phyloP scores from a whole-genome alignment of 2,888 invertebrate species.

The Phyllotreta striolata region DNA sequence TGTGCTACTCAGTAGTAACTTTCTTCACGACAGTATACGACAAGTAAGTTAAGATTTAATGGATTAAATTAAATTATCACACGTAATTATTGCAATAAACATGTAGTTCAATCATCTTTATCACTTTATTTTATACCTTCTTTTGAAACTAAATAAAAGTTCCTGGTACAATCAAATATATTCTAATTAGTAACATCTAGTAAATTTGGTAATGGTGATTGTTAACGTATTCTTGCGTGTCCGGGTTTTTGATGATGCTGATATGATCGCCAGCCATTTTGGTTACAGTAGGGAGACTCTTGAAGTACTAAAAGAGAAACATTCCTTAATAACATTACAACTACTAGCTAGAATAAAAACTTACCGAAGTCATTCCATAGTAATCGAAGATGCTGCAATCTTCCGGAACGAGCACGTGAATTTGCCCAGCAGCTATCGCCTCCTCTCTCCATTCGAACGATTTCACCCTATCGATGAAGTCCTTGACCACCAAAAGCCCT shows the following conservation, averaged over 20 bases:
- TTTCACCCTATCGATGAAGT: slow-evolving; percentile 48
- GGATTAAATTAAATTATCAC: too few species aligned
- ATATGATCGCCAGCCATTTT: slow-evolving; percentile 74
- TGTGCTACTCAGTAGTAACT: slow-evolving; percentile 9
- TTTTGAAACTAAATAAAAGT: too few species aligned
- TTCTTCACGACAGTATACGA: slow-evolving; percentile 21
- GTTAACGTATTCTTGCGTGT: slow-evolving; percentile 71
- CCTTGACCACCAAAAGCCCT: slow-evolving; percentile 49
- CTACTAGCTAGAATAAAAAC: slow-evolving; percentile 14
- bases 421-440: slow-evolving; percentile 51
- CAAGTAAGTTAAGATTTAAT: background rate
- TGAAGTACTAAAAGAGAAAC: slow-evolving; percentile 64
- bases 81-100: too few species aligned
- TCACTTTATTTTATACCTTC: too few species aligned
- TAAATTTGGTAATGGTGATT: slow-evolving; percentile 46
- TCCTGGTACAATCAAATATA: too few species aligned
- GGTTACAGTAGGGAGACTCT: slow-evolving; percentile 65
- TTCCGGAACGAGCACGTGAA: slow-evolving; percentile 54
- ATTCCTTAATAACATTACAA: background rate
- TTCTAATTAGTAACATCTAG: background rate
- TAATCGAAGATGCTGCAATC: slow-evolving; percentile 57
- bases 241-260: slow-evolving; percentile 72
- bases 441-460: slow-evolving; percentile 48
- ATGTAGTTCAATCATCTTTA: too few species aligned
- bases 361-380: slow-evolving; percentile 56